Evolutionary conservation across 2,113 vertebrate genomes (phyloP), one percentile per base, ranked within the genome.

Genomic region (Seriola aureovittata): DNA sequence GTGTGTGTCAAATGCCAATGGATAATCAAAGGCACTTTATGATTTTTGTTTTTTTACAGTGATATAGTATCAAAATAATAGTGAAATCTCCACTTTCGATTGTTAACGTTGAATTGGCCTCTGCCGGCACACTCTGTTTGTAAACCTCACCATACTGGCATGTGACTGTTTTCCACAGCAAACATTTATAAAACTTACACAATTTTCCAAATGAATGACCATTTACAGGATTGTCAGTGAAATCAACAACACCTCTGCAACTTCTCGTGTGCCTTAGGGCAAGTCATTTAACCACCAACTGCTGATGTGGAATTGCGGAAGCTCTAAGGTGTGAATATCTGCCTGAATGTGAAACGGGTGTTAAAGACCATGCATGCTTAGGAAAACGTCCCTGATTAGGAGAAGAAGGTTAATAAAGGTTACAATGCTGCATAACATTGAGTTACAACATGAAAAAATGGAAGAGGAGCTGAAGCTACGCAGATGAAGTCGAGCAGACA

Each of bases 401-500:
- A 38, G 17, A 63, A 52, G 52, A 68, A 72, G 48, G 65, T 57
- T 64, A 89, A 57, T 1, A 19, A n/a, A 73, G 12, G 29, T 67
- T 38, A 59, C 84, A 71, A 64, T 17, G 83, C 71, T 58, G 81
- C 70, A 65, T 19, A 46, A 78, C 52, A 75, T 34, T 40, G 32
- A 73, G 76, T 72, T 23, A 75, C 13, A 38, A 5, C 16, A 36
- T 52, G 46, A 42, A 68, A 92, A 70, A 44, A 42, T 66, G 52
- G 42, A 68, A 87, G 85, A 93, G 66, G 34, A 88, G 63, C 1
- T 32, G 32, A 67, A 74, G 80, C 46, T 17, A 70, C 58, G 76
- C 34, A 17, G 50, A 71, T 69, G 78, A 42, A 59, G 67, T 82
- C 5, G 50, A 81, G 82, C 89, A 96, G 91, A 96, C 92, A 95